Evolutionary conservation across 2,797 vertebrate species (phyloP).

Genomic region (Ceryle rudis): DNA sequence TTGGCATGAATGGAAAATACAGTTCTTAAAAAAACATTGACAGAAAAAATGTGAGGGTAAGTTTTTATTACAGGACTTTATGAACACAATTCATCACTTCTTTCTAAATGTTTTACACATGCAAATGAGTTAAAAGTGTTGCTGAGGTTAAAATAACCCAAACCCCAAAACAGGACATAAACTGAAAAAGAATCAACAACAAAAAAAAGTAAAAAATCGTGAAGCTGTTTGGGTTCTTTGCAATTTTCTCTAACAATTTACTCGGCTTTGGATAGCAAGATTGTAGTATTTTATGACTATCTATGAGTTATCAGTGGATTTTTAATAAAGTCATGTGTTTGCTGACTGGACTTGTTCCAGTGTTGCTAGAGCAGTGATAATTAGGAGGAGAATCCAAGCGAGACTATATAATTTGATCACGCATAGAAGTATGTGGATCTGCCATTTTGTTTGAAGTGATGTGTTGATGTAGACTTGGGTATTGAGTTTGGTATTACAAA

Average conservation of each 20-base stretch:
- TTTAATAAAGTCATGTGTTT: background rate
- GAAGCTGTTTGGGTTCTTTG: background rate
- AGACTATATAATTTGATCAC: background rate
- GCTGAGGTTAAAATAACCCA: background rate
- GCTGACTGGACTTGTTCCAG: background rate
- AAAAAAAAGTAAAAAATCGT: background rate
- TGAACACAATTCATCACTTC: background rate
- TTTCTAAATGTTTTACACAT: background rate
- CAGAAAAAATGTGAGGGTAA: background rate
- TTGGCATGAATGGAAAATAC: background rate
- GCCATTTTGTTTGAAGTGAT: constrained; percentile 7
- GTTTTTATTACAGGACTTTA: background rate
- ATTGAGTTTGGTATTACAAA: background rate
- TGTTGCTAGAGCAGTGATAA: constrained; percentile 10
- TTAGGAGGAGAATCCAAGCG: background rate
- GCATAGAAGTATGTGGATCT: background rate
- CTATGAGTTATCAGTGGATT: background rate
- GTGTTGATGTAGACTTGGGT: background rate
- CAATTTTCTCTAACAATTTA: background rate
- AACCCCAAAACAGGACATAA: background rate
- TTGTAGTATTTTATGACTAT: background rate
- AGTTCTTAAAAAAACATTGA: background rate
- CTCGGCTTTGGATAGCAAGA: background rate
- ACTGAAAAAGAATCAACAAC: background rate
- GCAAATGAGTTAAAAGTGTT: background rate